Conservation (phyloP, 2,797 vertebrate genomes). For the Chelonia mydas region DNA sequence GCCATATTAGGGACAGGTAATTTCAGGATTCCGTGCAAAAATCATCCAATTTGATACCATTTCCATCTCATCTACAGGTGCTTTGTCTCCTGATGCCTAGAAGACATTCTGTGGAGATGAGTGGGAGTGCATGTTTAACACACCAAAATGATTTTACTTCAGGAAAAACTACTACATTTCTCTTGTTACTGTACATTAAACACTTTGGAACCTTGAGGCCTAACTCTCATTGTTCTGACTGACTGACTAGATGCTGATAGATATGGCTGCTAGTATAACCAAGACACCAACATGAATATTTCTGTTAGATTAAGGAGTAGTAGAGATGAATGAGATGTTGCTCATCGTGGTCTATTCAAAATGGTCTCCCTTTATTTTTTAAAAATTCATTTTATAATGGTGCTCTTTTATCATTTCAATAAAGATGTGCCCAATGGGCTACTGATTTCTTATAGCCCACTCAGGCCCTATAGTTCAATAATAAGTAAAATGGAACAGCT, state of each 20-base stretch:
- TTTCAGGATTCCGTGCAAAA: neutral
- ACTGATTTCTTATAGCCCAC: neutral
- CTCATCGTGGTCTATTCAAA: neutral
- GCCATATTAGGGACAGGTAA: neutral
- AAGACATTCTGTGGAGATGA: neutral
- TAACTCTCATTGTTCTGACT: neutral
- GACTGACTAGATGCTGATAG: neutral
- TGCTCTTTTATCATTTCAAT: neutral
- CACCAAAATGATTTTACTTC: neutral
- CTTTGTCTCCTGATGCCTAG: neutral
- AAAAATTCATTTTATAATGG: neutral
- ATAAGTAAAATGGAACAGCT: neutral
- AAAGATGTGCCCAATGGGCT: neutral
- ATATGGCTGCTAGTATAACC: neutral
- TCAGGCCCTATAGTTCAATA: neutral
- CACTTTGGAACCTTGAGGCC: neutral
- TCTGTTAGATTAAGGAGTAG: neutral
- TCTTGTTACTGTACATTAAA: neutral
- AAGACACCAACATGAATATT: neutral
- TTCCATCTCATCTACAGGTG: neutral
- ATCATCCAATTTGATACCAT: neutral
- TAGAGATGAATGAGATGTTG: neutral
- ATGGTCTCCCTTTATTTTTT: neutral
- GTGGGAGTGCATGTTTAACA: neutral
- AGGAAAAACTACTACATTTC: neutral